Evolutionary conservation across 2,888 invertebrate genomes (phyloP).

Genomic region (Drosophila robusta): DNA sequence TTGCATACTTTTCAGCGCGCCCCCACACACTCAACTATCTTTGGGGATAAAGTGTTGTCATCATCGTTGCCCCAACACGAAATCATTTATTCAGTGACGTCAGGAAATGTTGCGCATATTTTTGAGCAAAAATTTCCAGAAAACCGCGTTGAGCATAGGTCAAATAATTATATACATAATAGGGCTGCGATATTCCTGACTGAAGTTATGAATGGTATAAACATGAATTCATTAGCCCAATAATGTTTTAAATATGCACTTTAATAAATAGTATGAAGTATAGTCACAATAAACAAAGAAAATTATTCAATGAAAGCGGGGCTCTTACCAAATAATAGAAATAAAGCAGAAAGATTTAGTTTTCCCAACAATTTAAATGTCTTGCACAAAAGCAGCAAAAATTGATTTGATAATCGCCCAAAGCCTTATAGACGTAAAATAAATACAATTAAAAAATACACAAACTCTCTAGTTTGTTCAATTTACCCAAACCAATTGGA

Average conservation of each 20-base stretch:
- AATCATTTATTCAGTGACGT: slow-evolving; percentile 27
- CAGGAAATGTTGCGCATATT: slow-evolving; percentile 1
- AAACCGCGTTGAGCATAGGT: too few relatives aligned
- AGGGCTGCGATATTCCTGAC: too few relatives aligned
- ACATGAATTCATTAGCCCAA: too few relatives aligned
- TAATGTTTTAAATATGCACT: too few relatives aligned
- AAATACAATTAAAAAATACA: not conserved
- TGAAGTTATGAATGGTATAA: too few relatives aligned
- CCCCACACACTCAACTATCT: slow-evolving; percentile 15
- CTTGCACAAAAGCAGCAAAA: not conserved
- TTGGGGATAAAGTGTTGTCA: slow-evolving; percentile 35
- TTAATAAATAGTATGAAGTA: too few relatives aligned
- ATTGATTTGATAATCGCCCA: not conserved
- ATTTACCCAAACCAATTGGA: slow-evolving; percentile 1
- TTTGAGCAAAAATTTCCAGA: too few relatives aligned
- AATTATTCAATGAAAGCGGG: too few relatives aligned
- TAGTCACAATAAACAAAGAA: too few relatives aligned
- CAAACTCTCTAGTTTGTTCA: not conserved
- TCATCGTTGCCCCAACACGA: slow-evolving; percentile 31
- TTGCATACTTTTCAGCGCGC: slow-evolving; percentile 26
- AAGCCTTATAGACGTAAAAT: not conserved
- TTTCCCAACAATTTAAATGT: not conserved
- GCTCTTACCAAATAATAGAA: not conserved
- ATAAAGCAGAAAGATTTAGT: not conserved
- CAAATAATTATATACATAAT: too few relatives aligned